These are phyloP conservation scores for Elachura formosa DNA, from an alignment of 2,113 vertebrate genomes.

Conservation along the genomic window DNA sequence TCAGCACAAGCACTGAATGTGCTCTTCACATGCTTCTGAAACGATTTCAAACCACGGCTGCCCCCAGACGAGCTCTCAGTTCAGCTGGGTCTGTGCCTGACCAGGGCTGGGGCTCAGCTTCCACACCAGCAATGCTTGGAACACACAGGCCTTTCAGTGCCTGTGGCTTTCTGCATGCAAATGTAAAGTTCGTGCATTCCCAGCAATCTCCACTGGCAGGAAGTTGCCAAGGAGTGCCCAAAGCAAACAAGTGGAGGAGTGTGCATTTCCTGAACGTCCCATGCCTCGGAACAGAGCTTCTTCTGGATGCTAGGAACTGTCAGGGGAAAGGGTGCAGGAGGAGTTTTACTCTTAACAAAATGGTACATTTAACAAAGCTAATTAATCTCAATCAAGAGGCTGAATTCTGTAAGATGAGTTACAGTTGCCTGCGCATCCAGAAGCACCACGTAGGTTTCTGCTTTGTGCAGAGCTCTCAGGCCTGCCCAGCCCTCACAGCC, in stretches of 20 bases:
- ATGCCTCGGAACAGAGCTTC: conserved; percentile 50
- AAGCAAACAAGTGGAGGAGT: conserved; percentile 50
- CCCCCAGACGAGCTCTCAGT: too few species aligned
- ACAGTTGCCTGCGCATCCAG: not conserved
- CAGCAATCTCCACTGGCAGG: not conserved
- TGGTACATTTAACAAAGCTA: not conserved
- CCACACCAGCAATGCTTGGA: not conserved
- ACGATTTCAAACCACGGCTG: not conserved
- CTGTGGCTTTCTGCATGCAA: conserved; percentile 58
- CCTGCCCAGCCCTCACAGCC: not conserved
- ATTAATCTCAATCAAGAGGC: not conserved
- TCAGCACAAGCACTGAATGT: not conserved
- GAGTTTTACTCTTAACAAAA: not conserved
- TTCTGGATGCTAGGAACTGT: conserved; percentile 36
- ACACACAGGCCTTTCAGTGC: conserved; percentile 50
- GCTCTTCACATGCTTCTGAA: not conserved
- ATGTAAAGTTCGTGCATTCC: conserved; percentile 51
- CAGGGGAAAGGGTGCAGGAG: conserved; percentile 27
- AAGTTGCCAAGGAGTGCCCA: conserved; percentile 51
- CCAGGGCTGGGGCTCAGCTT: not conserved
- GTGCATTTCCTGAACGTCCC: conserved; percentile 60
- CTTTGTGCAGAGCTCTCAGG: not conserved
- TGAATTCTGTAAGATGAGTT: not conserved
- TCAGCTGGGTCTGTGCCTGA: too few species aligned
- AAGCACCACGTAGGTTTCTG: not conserved